Evolutionary conservation across 2,113 vertebrate genomes (phyloP).

Genomic region (Lathamus discolor): DNA sequence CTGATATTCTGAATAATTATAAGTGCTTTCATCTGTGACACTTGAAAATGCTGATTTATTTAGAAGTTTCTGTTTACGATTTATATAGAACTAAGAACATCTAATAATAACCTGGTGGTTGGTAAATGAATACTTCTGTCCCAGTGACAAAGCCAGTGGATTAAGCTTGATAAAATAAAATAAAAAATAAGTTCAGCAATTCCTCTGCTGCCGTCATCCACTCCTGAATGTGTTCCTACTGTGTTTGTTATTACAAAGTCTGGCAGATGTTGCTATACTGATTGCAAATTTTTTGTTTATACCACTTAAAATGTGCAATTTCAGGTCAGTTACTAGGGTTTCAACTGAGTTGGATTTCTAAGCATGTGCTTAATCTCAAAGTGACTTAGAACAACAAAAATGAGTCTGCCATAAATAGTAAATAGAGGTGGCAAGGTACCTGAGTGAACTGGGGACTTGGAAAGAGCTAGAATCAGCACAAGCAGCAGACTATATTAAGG

Average conservation of each 20-base stretch:
- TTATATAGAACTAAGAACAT: slow-evolving; percentile 23
- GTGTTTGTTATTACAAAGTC: slow-evolving; percentile 18
- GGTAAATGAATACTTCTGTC: slow-evolving; percentile 11
- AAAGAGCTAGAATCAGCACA: not conserved
- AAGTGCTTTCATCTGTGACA: slow-evolving; percentile 14
- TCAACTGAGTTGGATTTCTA: not conserved
- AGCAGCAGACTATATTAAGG: not conserved
- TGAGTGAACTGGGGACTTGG: not conserved
- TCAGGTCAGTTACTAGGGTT: not conserved
- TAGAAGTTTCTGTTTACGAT: slow-evolving; percentile 35
- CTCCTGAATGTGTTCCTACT: slow-evolving; percentile 11
- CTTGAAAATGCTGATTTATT: slow-evolving; percentile 43
- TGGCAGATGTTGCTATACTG: slow-evolving; percentile 26
- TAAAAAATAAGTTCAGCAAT: not conserved
- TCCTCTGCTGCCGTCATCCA: not conserved
- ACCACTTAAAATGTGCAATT: not conserved
- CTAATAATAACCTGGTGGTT: slow-evolving; percentile 46
- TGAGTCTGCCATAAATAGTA: not conserved
- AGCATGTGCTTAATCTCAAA: slow-evolving; percentile 6
- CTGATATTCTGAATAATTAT: slow-evolving; percentile 11
- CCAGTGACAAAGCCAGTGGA: not conserved
- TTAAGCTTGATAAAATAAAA: slow-evolving; percentile 36
- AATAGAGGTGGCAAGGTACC: not conserved
- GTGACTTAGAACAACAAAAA: not conserved
- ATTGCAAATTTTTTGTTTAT: slow-evolving; percentile 24